Evolutionary conservation across 64 coral and sea anemone genomes (phyloP).

Genomic region (Pachyseris speciosa): DNA sequence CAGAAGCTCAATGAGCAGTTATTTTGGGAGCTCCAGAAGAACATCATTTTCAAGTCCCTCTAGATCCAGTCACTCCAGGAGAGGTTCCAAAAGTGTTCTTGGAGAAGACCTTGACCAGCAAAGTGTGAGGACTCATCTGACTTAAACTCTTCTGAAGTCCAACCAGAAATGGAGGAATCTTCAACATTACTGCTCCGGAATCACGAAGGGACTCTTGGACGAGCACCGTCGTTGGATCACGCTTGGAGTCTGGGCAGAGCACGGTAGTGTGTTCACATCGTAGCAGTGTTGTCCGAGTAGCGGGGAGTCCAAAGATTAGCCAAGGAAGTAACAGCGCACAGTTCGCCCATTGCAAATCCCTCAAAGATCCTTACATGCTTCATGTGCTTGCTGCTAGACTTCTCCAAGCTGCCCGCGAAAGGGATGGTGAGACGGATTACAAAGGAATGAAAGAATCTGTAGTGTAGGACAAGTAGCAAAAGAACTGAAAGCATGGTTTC

Average conservation of each 20-base stretch:
- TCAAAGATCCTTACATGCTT: background rate
- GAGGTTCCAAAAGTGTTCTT: background rate
- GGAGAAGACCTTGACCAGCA: background rate
- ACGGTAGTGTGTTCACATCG: background rate
- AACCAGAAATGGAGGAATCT: background rate
- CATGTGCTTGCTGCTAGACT: constrained; percentile 11
- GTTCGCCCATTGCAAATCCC: background rate
- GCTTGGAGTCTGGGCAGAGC: background rate
- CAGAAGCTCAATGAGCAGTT: constrained; percentile 1
- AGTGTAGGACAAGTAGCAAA: background rate
- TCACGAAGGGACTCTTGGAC: background rate
- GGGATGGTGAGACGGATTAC: background rate
- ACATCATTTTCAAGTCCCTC: background rate
- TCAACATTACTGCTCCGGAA: background rate
- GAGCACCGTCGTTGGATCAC: background rate
- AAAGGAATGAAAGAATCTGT: background rate
- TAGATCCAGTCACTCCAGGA: background rate
- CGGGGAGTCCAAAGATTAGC: background rate
- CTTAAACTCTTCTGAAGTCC: background rate
- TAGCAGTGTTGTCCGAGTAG: background rate
- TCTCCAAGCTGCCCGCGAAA: background rate
- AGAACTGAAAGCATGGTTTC: background rate
- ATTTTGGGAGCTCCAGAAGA: background rate
- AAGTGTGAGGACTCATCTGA: background rate
- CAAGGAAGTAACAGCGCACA: background rate